These are phyloP conservation scores for Sebastiscus tertius DNA, from an alignment of 2,797 vertebrate genomes.

Conservation along the genomic window DNA sequence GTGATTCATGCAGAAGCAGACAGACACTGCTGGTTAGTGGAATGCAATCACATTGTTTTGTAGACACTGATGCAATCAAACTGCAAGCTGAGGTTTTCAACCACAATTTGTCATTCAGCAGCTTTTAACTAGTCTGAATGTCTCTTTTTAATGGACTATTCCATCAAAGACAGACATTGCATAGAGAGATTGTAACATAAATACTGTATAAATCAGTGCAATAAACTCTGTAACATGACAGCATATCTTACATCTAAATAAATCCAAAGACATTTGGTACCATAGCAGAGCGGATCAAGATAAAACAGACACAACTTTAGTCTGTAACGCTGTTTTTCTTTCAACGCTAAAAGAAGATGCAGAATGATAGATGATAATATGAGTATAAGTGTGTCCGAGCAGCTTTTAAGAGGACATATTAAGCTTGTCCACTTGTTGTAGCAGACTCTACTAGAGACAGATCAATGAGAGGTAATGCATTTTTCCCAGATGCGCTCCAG, in stretches of 20 bases:
- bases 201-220: not conserved
- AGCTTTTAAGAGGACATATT: not conserved
- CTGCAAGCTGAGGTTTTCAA: slow-evolving; percentile 8
- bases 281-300: not conserved
- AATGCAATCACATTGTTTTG: slow-evolving; percentile 42
- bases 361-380: not conserved
- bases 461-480: slow-evolving; percentile 63
- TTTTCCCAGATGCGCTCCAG: slow-evolving; percentile 21
- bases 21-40: slow-evolving; percentile 30
- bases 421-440: not conserved
- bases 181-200: not conserved
- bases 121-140: not conserved
- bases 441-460: slow-evolving; percentile 27
- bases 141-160: not conserved
- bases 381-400: not conserved
- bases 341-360: not conserved
- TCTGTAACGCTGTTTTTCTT: not conserved
- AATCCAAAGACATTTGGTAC: not conserved
- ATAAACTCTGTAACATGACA: not conserved
- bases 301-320: not conserved
- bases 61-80: slow-evolving; percentile 25
- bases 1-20: slow-evolving; percentile 33
- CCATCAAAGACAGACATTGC: not conserved
- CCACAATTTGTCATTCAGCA: not conserved
- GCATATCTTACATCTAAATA: not conserved